Percentiles rank a stretch among this genome's conserved stretches.
Evolutionary conservation across 2,113 vertebrate genomes (phyloP).

Genomic region (Tupaia tana): DNA sequence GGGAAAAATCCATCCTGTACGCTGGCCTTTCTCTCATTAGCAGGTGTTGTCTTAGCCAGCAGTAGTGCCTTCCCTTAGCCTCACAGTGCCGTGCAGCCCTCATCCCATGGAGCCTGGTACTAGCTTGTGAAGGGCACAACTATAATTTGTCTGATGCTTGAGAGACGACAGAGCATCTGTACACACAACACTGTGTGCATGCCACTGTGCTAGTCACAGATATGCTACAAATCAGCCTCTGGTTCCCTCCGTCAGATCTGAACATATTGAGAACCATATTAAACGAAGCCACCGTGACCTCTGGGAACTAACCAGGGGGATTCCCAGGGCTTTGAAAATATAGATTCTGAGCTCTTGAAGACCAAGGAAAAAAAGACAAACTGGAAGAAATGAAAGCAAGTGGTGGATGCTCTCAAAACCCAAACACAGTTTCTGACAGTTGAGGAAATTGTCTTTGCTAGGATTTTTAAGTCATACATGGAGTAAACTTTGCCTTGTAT

Average conservation of each 20-base stretch:
- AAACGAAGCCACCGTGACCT: not conserved
- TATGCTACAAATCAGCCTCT: not conserved
- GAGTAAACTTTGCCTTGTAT: not conserved
- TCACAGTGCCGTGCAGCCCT: rapidly evolving
- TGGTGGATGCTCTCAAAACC: not conserved
- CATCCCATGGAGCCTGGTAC: not conserved
- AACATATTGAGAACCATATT: not conserved
- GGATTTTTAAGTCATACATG: slow-evolving; percentile 25
- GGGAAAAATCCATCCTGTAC: not conserved
- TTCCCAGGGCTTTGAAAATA: not conserved
- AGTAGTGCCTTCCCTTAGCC: not conserved
- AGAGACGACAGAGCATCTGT: not conserved
- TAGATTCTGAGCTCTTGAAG: not conserved
- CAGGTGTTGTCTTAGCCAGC: rapidly evolving
- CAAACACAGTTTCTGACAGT: not conserved
- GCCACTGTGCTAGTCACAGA: not conserved
- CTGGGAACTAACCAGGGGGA: not conserved
- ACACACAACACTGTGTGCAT: rapidly evolving
- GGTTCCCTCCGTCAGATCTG: not conserved
- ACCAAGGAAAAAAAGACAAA: not conserved
- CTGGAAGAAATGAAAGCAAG: not conserved
- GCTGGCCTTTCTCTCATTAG: rapidly evolving
- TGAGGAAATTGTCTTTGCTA: not conserved
- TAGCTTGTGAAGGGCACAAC: not conserved
- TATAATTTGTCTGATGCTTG: rapidly evolving